Base-by-base conservation (phyloP, 2,797 vertebrate genomes). In the Muraenolepis orangiensis region DNA sequence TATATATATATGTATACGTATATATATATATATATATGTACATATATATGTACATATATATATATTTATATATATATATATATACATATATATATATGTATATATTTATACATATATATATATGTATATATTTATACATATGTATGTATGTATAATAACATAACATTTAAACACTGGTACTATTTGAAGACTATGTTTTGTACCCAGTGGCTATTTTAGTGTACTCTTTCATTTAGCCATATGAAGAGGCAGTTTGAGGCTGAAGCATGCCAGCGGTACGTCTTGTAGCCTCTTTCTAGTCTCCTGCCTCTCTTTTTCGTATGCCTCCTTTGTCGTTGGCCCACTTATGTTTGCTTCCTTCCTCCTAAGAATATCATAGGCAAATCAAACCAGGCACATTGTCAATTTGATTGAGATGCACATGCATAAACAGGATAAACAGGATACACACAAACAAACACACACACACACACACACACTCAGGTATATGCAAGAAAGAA, bases 191-290 rank as follows among this genome's bases (percentile, higher is more conserved):
- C 74, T 81, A 73, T 74, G 78, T 86, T 87, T 72, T 81, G 75
- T 81, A 80, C 67, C 66, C 78, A 66, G 66, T 42, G 76, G 0
- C 82, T 89, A 87, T 89, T 90, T 89, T 85, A 74, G 77, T 83
- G 80, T 11, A n/a, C 2, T 74, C 74, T 23, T 68, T 74, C 78
- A 86, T 87, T 87, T 81, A 86, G 87, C 85, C 83, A 81, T 28
- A 72, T 7, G 80, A 78, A 82, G n/a, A 82, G 81, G n/a, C 46
- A 40, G 75, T 32, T 66, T 46, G 36, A 72, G 81, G 85, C 90
- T 89, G 87, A 88, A 87, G 81, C 85, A 23, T 75, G 76, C 81
- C 86, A 82, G 23, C 57, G 71, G 38, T 76, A 72, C 76, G 73
- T 74, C 66, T 68, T 75, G 74, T 82, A 78, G 31, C 76, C 74